A percentile compares a stretch with the other conserved stretches of the same genome.
Evolutionary conservation across 2,113 vertebrate genomes (phyloP).

Genomic region (Calyptommatus sinebrachiatus): DNA sequence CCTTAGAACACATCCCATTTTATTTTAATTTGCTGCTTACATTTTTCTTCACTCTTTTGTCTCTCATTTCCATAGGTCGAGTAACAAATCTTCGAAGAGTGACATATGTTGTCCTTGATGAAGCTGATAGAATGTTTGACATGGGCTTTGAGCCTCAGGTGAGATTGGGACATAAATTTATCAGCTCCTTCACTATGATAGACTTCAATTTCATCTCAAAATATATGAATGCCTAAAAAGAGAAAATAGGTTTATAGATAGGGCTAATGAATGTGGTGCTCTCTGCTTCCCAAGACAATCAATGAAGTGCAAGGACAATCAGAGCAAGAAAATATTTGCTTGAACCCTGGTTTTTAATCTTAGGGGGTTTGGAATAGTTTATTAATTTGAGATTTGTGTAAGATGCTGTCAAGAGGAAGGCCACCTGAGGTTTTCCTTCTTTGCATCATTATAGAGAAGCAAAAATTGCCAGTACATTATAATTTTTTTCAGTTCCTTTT

Average conservation of each 20-base stretch:
- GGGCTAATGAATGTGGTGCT: neutral
- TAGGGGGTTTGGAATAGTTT: no score
- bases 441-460: no score
- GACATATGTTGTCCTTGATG: constrained; percentile 95
- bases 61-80: constrained; percentile 80
- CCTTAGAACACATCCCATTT: constrained; percentile 69
- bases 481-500: no score
- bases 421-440: no score
- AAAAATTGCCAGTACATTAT: no score
- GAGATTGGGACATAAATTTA: constrained; percentile 2
- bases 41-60: constrained; percentile 67
- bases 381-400: no score
- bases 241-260: neutral
- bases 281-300: neutral
- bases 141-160: constrained; percentile 99
- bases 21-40: constrained; percentile 54
- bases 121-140: constrained; percentile 99
- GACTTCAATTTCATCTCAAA: no score
- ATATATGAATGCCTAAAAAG: neutral
- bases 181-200: neutral
- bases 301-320: neutral
- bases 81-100: constrained; percentile 94
- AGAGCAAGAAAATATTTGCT: neutral
- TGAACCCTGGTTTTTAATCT: no score
- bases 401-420: no score